Evolutionary conservation across 1,140 invertebrate species (phyloP), one percentile per base, ranked within the genome.

Genomic region (Trigoniulus corallinus): DNA sequence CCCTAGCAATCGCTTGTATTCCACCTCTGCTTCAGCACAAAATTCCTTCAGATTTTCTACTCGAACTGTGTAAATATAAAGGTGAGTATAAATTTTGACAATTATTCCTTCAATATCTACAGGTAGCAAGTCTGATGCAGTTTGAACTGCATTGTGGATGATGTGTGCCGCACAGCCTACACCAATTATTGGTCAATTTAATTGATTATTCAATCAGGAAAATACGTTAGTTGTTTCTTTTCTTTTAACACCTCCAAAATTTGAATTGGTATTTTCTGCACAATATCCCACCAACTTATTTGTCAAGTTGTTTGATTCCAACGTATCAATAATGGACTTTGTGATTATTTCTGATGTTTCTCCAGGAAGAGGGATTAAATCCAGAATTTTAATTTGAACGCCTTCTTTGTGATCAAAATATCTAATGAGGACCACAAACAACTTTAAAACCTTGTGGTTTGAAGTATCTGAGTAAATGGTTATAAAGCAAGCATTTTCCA

Each of bases 61-160:
- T 25, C 46, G 25, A n/a, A 47, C 29, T 7, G 23, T 47, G 25
- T 23, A 47, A n/a, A 25, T 29, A 47, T 47, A 29, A 47, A 47
- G 29, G 29, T 47, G 1, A n/a, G 20, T 25, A 18, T 26, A 47
- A 29, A 47, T 47, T 47, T 47, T 47, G 22, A 47, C 25, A 27
- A 47, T 47, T 7, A 47, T 47, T 15, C 10, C 46, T 7, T 47
- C 46, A 47, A 47, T 47, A 27, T 47, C 24, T 27, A 47, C 29
- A 25, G 3, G 24, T 7, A 15, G 25, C 18, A 18, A n/a, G 25
- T 27, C 46, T 25, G 25, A n/a, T 25, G 22, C 41, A 18, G 18
- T 18, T 2, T 47, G 7, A 34, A 34, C 15, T 7, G 7, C 7
- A 34, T 34, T 34, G 29, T 34, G 7, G 7, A 15, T 15, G 7